These are phyloP conservation scores for Adelphocoris suturalis DNA, from an alignment of 2,888 invertebrate species.

Conservation along the genomic window DNA sequence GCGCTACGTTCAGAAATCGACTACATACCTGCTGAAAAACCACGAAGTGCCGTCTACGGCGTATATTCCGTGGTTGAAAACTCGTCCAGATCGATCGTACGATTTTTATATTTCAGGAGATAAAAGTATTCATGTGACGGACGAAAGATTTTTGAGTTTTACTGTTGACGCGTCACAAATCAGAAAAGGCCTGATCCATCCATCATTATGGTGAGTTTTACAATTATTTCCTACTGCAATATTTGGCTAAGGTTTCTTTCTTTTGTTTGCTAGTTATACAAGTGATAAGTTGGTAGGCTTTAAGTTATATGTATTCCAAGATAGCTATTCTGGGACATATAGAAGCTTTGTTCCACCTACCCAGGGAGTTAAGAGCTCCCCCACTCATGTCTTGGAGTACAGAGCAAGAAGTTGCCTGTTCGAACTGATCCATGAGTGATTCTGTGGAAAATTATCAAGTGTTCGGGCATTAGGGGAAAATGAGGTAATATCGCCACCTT, in stretches of 20 bases:
- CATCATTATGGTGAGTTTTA: slow-evolving; percentile 62
- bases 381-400: no score
- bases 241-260: not conserved
- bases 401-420: no score
- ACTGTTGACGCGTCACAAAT: slow-evolving; percentile 74
- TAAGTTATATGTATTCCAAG: no score
- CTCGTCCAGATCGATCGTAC: slow-evolving; percentile 68
- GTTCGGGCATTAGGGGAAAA: no score
- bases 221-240: not conserved
- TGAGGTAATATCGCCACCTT: no score
- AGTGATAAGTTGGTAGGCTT: no score
- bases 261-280: no score
- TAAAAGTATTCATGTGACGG: slow-evolving; percentile 41
- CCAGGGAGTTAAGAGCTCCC: no score
- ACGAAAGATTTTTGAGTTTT: slow-evolving; percentile 74
- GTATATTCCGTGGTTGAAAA: slow-evolving; percentile 64
- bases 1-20: slow-evolving; percentile 41
- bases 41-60: slow-evolving; percentile 2
- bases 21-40: not conserved
- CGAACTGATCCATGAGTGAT: no score
- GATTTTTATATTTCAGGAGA: slow-evolving; percentile 50
- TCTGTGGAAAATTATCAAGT: no score
- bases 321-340: no score
- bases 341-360: no score
- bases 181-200: slow-evolving; percentile 71